phyloP scores from a whole-genome alignment of 2,113 vertebrate species.

The Laticauda laticaudata region DNA sequence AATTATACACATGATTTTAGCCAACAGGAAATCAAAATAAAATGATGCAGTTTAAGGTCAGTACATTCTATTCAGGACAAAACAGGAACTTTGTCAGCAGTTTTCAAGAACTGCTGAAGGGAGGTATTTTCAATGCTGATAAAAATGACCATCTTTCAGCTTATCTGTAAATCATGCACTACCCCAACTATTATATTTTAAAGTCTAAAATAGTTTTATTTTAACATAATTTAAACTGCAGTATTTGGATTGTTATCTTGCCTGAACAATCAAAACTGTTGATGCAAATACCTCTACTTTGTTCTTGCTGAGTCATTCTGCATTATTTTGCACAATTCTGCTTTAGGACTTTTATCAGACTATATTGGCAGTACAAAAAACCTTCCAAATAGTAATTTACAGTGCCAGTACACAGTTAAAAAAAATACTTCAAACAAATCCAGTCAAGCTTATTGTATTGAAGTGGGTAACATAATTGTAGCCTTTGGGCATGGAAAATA shows the following conservation, averaged over 20 bases:
- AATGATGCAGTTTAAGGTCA: background rate
- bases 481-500: background rate
- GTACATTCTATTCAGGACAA: background rate
- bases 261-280: background rate
- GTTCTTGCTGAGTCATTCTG: background rate
- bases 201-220: background rate
- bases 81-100: background rate
- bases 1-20: no score
- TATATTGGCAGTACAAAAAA: background rate
- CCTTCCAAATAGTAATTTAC: background rate
- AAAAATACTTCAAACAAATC: background rate
- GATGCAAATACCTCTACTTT: background rate
- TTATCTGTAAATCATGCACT: background rate
- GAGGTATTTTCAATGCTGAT: background rate
- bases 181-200: background rate
- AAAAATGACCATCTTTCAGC: background rate
- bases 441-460: background rate
- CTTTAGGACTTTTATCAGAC: background rate
- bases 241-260: background rate
- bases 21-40: background rate
- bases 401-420: background rate
- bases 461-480: background rate
- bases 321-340: background rate
- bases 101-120: background rate
- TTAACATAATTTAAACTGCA: background rate